Percentiles rank a stretch among this genome's conserved stretches.
phyloP scores from a whole-genome alignment of 2,113 vertebrate species.

The Triplophysa siluroides region DNA sequence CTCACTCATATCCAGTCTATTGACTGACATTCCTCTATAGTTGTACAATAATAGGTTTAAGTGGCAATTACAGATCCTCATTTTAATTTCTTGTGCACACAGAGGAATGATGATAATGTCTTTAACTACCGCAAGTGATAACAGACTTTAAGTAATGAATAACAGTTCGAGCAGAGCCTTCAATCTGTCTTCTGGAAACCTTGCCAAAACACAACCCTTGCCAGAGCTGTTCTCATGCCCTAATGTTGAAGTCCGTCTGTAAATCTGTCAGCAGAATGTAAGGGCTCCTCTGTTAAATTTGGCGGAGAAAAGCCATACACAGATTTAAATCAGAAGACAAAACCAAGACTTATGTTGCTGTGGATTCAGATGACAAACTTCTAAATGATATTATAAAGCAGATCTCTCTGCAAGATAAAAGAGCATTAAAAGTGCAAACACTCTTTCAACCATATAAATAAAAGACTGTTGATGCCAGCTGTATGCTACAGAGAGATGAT shows the following conservation, averaged over 20 bases:
- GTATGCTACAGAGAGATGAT: not conserved
- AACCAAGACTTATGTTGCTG: not conserved
- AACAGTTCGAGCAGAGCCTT: slow-evolving; percentile 63
- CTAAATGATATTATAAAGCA: too few relatives aligned
- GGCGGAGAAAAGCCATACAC: slow-evolving; percentile 59
- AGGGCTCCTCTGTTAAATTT: slow-evolving; percentile 61
- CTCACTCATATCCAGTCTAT: slow-evolving; percentile 31
- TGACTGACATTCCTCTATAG: not conserved
- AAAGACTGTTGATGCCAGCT: not conserved
- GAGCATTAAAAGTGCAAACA: too few relatives aligned
- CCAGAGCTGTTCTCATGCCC: slow-evolving; percentile 58
- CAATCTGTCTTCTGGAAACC: slow-evolving; percentile 64
- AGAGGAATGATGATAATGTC: slow-evolving; percentile 43
- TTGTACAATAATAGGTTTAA: slow-evolving; percentile 42
- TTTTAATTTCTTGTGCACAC: slow-evolving; percentile 50
- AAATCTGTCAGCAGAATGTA: slow-evolving; percentile 66
- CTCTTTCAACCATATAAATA: not conserved
- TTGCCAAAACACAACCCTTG: slow-evolving; percentile 59
- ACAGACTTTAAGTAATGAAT: slow-evolving; percentile 59
- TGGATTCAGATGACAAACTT: not conserved
- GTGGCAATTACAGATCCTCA: slow-evolving; percentile 51
- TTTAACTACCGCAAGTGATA: slow-evolving; percentile 53
- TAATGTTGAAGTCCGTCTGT: slow-evolving; percentile 56
- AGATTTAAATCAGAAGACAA: slow-evolving; percentile 63
- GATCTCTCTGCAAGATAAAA: too few relatives aligned